Conservation (phyloP, 2,113 vertebrate species). For the Eudorcas thomsonii region DNA sequence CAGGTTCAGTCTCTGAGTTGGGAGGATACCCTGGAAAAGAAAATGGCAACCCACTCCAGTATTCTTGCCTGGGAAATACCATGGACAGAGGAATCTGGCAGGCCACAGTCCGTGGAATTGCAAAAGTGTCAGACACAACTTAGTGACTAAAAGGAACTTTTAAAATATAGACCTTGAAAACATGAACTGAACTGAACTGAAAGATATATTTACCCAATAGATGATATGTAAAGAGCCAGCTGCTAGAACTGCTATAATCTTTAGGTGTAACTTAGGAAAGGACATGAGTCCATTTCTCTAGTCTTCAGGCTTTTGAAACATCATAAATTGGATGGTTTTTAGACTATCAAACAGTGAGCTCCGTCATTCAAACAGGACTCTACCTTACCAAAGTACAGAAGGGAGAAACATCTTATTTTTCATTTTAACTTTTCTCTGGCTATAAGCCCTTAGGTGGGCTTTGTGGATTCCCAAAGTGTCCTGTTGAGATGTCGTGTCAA, state of each 20-base stretch:
- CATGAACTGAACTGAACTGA: background rate
- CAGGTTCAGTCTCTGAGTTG: background rate
- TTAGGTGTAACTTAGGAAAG: background rate
- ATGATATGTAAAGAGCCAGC: background rate
- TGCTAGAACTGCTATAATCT: background rate
- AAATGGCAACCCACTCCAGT: background rate
- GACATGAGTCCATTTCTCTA: background rate
- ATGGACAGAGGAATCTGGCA: background rate
- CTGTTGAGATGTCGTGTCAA: background rate
- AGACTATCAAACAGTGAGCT: background rate
- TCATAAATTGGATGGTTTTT: background rate
- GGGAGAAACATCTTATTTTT: background rate
- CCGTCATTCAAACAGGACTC: background rate
- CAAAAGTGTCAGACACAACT: background rate
- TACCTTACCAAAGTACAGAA: background rate
- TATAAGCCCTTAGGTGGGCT: background rate
- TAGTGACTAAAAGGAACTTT: background rate
- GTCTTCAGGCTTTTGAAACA: background rate
- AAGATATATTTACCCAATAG: background rate
- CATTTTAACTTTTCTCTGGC: background rate
- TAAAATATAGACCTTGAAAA: background rate
- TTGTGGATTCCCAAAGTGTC: background rate
- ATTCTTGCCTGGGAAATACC: background rate
- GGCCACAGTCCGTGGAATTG: too few species aligned
- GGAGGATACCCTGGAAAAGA: background rate